Base-by-base conservation (phyloP, 2,888 invertebrate genomes). In the Athalia cordata region DNA sequence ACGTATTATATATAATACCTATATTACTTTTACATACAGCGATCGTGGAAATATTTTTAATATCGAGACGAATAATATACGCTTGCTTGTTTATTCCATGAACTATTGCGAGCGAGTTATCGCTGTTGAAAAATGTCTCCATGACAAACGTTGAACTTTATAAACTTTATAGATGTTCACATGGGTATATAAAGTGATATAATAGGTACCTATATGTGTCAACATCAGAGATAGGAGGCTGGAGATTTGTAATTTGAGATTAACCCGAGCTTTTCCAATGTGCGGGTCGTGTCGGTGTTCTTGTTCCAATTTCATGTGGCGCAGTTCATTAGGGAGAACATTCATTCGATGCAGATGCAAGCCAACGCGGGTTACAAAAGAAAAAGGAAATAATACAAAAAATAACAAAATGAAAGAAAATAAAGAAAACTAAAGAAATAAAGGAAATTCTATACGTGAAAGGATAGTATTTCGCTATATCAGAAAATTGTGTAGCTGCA, bases 171-270 rank as follows among this genome's bases (percentile, higher is more conserved):
- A 29, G 29, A 29, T 29, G 29, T 29, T 29, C 29, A 29, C 29
- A 29, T 29, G 2, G 29, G 29, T 29, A 29, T 29, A 29, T 29
- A 2, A 45, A 4, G 50, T 6, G 8, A 45, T 11, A 72, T 45
- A 55, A 57, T 45, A n/a, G 9, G 5, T 5, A 7, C 11, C 13
- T 9, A 59, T 45, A 72, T 9, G 3, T 45, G 45, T 0, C 6
- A 11, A 55, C 55, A n/a, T 55, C 55, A 55, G 9, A 62, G n/a
- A 11, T 49, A 62, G 8, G 1, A 62, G 50, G 15, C 62, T 62
- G 15, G 9, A 75, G 75, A 75, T 75, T 62, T 75, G 15, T 50
- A 15, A 75, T 75, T 64, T 43, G 62, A 75, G 50, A 75, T 75
- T 62, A 15, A 11, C 62, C n/a, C 52, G 50, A 64, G 62, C n/a